Conservation (phyloP, 1,140 invertebrate genomes). For the Sarcophaga bullata region DNA sequence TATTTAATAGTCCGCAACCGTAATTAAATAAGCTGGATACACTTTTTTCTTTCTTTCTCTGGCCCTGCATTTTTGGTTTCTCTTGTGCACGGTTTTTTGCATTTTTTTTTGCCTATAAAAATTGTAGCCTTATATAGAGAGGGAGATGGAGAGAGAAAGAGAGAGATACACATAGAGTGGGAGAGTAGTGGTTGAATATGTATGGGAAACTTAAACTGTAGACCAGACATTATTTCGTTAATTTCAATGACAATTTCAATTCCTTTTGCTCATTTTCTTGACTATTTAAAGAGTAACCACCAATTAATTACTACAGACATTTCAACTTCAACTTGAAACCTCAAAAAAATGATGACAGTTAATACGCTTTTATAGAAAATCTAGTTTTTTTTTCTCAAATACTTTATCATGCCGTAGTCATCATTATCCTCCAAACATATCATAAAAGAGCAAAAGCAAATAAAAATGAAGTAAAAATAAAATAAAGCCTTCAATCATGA, state of each 20-base stretch:
- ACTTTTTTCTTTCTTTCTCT: not conserved
- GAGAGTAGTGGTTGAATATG: too few species aligned
- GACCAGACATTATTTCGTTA: constrained; percentile 25
- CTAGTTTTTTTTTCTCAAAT: not conserved
- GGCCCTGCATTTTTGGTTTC: not conserved
- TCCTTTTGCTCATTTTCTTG: not conserved
- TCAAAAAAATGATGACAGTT: not conserved
- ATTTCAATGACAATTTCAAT: constrained; percentile 25
- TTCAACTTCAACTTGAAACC: not conserved
- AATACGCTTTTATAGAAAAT: not conserved
- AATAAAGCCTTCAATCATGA: constrained; percentile 3
- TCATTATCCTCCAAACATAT: not conserved
- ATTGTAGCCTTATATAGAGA: not conserved
- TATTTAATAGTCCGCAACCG: constrained; percentile 37
- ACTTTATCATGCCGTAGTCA: not conserved
- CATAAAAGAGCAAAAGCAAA: not conserved
- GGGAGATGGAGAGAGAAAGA: not conserved
- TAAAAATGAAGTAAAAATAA: too few species aligned
- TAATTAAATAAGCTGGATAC: constrained; percentile 36
- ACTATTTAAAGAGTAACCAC: not conserved
- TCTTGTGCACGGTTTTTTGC: not conserved
- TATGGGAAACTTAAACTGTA: not conserved
- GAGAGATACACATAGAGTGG: too few species aligned
- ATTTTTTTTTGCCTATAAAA: constrained; percentile 14
- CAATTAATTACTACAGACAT: constrained; percentile 35